These are phyloP conservation scores for Semnornis frantzii DNA, from an alignment of 2,113 vertebrate species.

Conservation along the genomic window DNA sequence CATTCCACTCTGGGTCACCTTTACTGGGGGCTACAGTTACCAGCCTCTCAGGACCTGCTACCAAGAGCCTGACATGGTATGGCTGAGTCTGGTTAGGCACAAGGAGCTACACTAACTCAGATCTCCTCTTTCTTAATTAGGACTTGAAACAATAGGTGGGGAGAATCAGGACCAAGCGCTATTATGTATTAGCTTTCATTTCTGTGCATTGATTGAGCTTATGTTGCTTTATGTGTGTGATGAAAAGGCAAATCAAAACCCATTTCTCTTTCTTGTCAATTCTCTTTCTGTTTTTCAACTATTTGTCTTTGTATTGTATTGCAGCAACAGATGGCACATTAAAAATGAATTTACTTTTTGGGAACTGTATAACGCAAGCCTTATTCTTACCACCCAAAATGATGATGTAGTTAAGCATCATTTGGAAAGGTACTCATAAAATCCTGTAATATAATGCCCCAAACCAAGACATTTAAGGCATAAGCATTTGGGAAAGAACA, in stretches of 20 bases:
- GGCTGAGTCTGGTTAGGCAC: constrained; percentile 24
- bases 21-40: constrained; percentile 59
- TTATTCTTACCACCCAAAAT: constrained; percentile 20
- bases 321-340: constrained; percentile 63
- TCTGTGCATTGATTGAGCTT: constrained; percentile 74
- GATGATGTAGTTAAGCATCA: not conserved
- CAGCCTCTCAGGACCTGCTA: constrained; percentile 8
- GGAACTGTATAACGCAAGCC: not conserved
- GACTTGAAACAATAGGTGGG: constrained; percentile 66
- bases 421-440: constrained; percentile 29
- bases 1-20: not conserved
- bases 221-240: constrained; percentile 51
- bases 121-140: constrained; percentile 71
- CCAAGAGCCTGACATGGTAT: constrained; percentile 69
- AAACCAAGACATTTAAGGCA: not conserved
- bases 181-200: constrained; percentile 80
- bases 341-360: constrained; percentile 59
- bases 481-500: not conserved
- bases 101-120: constrained; percentile 43
- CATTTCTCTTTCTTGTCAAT: constrained; percentile 67
- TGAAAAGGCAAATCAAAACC: constrained; percentile 78
- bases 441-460: not conserved
- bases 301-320: constrained; percentile 44
- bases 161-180: constrained; percentile 45
- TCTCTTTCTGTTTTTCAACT: constrained; percentile 57